Conservation (phyloP, 35 echinoderm and acorn worm genomes). For the Lytechinus pictus region DNA sequence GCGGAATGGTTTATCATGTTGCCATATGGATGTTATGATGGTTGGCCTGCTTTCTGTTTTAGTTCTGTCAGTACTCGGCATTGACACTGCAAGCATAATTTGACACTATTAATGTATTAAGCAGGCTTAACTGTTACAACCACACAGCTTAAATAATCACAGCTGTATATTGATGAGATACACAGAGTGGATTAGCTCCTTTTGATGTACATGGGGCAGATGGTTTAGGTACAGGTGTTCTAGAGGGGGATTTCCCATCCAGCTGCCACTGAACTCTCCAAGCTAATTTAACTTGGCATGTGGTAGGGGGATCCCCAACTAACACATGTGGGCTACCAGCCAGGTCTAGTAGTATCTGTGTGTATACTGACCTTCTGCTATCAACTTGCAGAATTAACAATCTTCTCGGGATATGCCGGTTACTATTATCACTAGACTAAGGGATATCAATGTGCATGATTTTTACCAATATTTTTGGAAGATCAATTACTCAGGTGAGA, state of each 20-base stretch:
- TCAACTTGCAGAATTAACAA: not conserved
- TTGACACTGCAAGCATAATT: conserved; percentile 28
- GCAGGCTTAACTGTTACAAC: conserved; percentile 22
- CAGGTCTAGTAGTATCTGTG: not conserved
- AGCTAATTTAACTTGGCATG: conserved; percentile 46
- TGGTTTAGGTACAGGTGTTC: conserved; percentile 48
- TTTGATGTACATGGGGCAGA: conserved; percentile 21
- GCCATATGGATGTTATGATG: conserved; percentile 2
- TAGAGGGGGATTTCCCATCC: conserved; percentile 36
- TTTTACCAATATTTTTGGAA: not conserved
- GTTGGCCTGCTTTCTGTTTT: conserved; percentile 17
- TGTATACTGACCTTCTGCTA: not conserved
- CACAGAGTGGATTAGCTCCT: not conserved
- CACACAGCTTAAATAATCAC: conserved; percentile 11
- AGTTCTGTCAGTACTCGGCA: not conserved
- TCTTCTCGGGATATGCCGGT: not conserved
- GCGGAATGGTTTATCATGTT: not conserved
- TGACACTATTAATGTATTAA: conserved; percentile 32
- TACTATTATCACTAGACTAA: not conserved
- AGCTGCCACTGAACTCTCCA: conserved; percentile 27
- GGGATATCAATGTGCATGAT: not conserved
- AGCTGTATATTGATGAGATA: conserved; percentile 12
- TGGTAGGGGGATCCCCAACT: conserved; percentile 18
- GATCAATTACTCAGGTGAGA: not conserved
- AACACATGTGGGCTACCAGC: conserved; percentile 9